Conservation (phyloP, 2,888 invertebrate species). For the Harpalus rufipes region DNA sequence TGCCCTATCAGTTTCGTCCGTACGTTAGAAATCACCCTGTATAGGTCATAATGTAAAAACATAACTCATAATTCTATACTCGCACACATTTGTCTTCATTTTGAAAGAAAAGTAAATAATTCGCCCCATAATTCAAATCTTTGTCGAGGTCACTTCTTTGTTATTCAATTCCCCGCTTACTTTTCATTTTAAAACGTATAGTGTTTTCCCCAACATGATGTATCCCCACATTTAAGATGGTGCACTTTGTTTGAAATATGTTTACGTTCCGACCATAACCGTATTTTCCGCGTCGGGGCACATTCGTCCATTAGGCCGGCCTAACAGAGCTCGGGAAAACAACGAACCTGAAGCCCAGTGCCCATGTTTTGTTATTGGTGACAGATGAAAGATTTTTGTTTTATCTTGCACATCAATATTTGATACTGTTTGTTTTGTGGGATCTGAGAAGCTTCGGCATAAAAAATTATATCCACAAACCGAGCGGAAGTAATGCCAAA, state of each 20-base stretch:
- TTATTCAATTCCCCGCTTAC: constrained; percentile 53
- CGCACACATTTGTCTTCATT: background rate
- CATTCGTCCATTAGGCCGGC: constrained; percentile 54
- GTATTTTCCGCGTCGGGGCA: constrained; percentile 46
- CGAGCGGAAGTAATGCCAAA: background rate
- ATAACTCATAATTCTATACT: too few relatives aligned
- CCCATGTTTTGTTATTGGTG: constrained; percentile 41
- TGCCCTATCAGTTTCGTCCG: too few relatives aligned
- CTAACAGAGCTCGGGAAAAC: constrained; percentile 39
- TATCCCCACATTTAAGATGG: constrained; percentile 48
- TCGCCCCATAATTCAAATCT: background rate
- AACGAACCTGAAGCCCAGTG: constrained; percentile 14
- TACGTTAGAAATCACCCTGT: too few relatives aligned
- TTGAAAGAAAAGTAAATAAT: background rate
- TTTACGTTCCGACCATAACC: constrained; percentile 55
- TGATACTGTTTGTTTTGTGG: constrained; percentile 23
- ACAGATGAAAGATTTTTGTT: constrained; percentile 48
- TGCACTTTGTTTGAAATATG: constrained; percentile 55
- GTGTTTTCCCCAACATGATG: constrained; percentile 41
- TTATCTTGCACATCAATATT: constrained; percentile 18
- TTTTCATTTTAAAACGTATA: constrained; percentile 47
- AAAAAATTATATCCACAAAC: background rate
- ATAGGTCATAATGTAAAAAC: too few relatives aligned
- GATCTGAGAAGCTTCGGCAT: background rate
- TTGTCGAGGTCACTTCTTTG: background rate